Evolutionary conservation across 2,113 vertebrate genomes (phyloP).

Genomic region (Chionodraco myersi): DNA sequence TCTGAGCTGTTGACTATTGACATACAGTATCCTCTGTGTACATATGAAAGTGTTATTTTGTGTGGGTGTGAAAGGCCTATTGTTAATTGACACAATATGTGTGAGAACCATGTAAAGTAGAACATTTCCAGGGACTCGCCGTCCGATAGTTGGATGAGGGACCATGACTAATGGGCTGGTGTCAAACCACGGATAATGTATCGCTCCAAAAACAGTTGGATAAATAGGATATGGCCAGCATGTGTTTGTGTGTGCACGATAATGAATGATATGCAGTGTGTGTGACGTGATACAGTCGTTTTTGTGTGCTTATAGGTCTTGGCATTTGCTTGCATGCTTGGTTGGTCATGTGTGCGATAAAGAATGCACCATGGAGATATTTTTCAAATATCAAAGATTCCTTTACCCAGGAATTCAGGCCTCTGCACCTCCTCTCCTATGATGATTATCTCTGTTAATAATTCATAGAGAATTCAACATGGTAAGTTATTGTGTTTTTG

Average conservation of each 20-base stretch:
- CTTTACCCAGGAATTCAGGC: slow-evolving; percentile 22
- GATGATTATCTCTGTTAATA: slow-evolving; percentile 71
- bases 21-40: background rate
- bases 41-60: slow-evolving; percentile 2
- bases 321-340: slow-evolving; percentile 34
- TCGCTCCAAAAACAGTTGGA: slow-evolving; percentile 63
- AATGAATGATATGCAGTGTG: slow-evolving; percentile 44
- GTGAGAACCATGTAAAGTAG: slow-evolving; percentile 39
- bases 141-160: slow-evolving; percentile 70
- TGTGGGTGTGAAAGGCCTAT: slow-evolving; percentile 4
- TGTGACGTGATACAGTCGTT: slow-evolving; percentile 46
- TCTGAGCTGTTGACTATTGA: background rate
- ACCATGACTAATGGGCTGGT: slow-evolving; percentile 73
- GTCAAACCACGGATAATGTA: slow-evolving; percentile 72
- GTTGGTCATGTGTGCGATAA: slow-evolving; percentile 28
- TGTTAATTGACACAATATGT: slow-evolving; percentile 29
- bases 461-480: slow-evolving; percentile 68
- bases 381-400: slow-evolving; percentile 37
- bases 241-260: slow-evolving; percentile 23
- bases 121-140: slow-evolving; percentile 42
- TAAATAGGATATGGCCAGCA: slow-evolving; percentile 70
- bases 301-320: slow-evolving; percentile 36
- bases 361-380: slow-evolving; percentile 34
- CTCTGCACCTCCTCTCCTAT: slow-evolving; percentile 32
- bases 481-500: slow-evolving; percentile 74